phyloP scores from a whole-genome alignment of 2,113 vertebrate genomes.

The Butastur rufipennis region DNA sequence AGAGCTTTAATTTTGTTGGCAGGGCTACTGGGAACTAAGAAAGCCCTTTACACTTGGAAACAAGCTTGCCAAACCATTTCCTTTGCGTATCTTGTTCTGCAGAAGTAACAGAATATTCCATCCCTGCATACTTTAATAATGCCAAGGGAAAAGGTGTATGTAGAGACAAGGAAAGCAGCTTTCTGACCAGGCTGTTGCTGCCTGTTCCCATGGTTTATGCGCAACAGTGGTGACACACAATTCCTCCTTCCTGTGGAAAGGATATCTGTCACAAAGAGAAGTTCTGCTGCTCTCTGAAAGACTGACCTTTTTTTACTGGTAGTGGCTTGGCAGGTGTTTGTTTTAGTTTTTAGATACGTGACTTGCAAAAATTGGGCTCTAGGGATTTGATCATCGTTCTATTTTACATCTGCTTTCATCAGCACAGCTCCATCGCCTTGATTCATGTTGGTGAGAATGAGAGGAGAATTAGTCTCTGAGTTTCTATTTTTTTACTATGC shows the following conservation, averaged over 20 bases:
- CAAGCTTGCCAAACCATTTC: slow-evolving; percentile 45
- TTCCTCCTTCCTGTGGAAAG: slow-evolving; percentile 4
- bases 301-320: background rate
- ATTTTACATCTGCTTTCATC: slow-evolving; percentile 13
- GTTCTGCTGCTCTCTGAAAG: background rate
- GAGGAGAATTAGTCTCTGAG: background rate
- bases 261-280: background rate
- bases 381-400: background rate
- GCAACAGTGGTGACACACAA: background rate
- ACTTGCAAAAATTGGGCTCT: background rate
- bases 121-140: slow-evolving; percentile 45
- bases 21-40: slow-evolving; percentile 27
- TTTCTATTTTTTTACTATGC: background rate
- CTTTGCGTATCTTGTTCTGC: slow-evolving; percentile 52
- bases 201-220: slow-evolving; percentile 1
- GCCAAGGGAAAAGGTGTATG: slow-evolving; percentile 42
- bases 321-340: background rate
- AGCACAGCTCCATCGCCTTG: background rate
- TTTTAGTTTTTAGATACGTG: background rate
- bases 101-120: slow-evolving; percentile 60
- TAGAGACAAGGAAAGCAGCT: background rate
- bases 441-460: background rate
- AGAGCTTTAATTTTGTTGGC: slow-evolving; percentile 46
- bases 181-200: background rate
- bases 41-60: slow-evolving; percentile 52